phyloP scores from a whole-genome alignment of 2,797 vertebrate species.

The Eleutherodactylus coqui region DNA sequence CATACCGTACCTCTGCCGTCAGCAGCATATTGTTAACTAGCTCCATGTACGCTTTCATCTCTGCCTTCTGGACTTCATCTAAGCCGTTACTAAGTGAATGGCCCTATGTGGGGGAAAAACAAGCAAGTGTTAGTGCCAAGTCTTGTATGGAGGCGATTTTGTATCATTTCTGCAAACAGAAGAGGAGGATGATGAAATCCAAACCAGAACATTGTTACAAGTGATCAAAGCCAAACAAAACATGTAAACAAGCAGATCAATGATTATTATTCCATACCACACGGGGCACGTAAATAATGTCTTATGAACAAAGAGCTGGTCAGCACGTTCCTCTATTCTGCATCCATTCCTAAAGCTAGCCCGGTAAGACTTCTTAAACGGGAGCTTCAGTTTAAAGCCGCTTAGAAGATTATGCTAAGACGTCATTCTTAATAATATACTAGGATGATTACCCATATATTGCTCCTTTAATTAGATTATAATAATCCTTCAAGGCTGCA shows the following conservation, averaged over 20 bases:
- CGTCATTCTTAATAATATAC: too few species aligned
- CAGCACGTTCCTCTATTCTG: too few species aligned
- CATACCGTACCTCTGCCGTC: conserved; percentile 88
- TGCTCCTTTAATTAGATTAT: too few species aligned
- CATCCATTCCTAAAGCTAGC: too few species aligned
- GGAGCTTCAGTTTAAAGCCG: too few species aligned
- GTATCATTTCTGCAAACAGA: neutral
- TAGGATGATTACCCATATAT: too few species aligned
- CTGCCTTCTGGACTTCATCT: conserved; percentile 95
- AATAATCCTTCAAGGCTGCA: too few species aligned
- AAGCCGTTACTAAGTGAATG: conserved; percentile 93
- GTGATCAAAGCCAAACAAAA: neutral
- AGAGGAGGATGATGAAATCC: neutral
- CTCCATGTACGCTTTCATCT: conserved; percentile 99
- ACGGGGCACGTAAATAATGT: too few species aligned
- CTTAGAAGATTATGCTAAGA: too few species aligned
- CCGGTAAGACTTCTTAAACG: too few species aligned
- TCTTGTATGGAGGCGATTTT: neutral
- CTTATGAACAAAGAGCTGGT: too few species aligned
- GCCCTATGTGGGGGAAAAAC: conserved; percentile 78
- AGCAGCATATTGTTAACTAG: conserved; percentile 97
- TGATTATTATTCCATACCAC: neutral
- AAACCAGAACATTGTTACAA: neutral
- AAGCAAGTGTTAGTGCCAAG: conserved; percentile 55
- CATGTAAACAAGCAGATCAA: neutral